These are phyloP conservation scores for Forficula auricularia DNA, from an alignment of 1,140 invertebrate genomes.

Conservation along the genomic window DNA sequence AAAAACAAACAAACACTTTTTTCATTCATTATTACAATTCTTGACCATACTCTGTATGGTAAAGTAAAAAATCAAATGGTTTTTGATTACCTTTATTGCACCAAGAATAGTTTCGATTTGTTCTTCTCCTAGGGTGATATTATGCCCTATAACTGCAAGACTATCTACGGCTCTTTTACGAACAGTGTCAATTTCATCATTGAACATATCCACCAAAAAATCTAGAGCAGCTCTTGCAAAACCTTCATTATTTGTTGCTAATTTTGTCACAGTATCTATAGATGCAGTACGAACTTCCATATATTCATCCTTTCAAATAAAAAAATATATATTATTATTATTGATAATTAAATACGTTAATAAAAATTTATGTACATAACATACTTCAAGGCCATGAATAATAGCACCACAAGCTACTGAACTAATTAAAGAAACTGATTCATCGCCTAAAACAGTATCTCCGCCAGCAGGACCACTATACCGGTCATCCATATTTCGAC, in stretches of 20 bases:
- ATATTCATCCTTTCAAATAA: no score
- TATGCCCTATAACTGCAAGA: conserved; percentile 67
- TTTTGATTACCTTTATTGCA: conserved; percentile 50
- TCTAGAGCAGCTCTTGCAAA: conserved; percentile 81
- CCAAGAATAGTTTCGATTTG: conserved; percentile 91
- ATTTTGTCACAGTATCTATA: conserved; percentile 78
- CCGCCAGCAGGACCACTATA: no score
- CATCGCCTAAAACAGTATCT: conserved; percentile 25
- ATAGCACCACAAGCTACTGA: conserved; percentile 94
- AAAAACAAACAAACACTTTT: no score
- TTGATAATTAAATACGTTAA: no score
- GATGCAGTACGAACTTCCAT: conserved; percentile 80
- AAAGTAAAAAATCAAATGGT: no score
- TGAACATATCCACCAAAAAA: conserved; percentile 99
- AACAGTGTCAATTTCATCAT: conserved; percentile 98
- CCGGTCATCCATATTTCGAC: no score
- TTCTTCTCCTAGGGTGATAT: conserved; percentile 80
- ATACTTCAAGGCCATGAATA: conserved; percentile 89
- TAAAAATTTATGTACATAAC: conserved; percentile 93
- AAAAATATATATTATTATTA: no score
- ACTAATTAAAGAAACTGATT: conserved; percentile 65
- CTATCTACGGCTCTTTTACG: conserved; percentile 84
- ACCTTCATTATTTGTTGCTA: conserved; percentile 64
- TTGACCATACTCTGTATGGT: no score
- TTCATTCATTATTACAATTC: no score